Evolutionary conservation across 2,113 vertebrate species (phyloP), one percentile per base, ranked within the genome.

Genomic region (Apodemus speciosus): DNA sequence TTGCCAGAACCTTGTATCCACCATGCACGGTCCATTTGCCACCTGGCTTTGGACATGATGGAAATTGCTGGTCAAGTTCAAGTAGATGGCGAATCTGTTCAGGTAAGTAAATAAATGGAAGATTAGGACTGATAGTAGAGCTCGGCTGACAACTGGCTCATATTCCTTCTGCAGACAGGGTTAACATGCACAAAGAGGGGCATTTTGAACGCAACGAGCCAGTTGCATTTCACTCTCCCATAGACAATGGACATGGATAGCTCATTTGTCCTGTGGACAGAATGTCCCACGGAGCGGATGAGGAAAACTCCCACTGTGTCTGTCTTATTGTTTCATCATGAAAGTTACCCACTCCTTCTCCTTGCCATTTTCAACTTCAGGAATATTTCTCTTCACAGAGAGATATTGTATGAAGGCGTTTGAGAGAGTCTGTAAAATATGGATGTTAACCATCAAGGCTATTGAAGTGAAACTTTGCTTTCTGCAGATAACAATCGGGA

Each of bases 31-130:
- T 99, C 99, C 18, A 99, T 99, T 96, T 99, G 99, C 96, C 99
- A 99, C 96, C 98, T 99, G 91, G 99, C 99, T 72, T 97, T 99
- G 88, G 99, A 99, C 95, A 99, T 99, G 99, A 98, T 99, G 99
- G 99, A 99, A 98, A 99, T 99, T 30, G 99, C 99, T 30, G 99
- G 99, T 86, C 99, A 99, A 88, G 99, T 99, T 95, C 99, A 99
- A 97, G 99, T 99, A 64, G 99, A 99, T 84, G 99, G 99, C 40
- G 98, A 99, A 89, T 99, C 99, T 95, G 99, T 99, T 30, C 99
- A 99, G 99, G 99, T 99, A 89, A 96, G 97, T 97, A 96, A 92
- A 71, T 86, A 64, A 76, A 90, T 75, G 5, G 60, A 1, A 7
- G 14, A 4, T 16, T 16, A 10, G 38, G 40, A 27, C 66, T 71